phyloP scores from a whole-genome alignment of 1,140 invertebrate species.

The Lethocerus indicus region DNA sequence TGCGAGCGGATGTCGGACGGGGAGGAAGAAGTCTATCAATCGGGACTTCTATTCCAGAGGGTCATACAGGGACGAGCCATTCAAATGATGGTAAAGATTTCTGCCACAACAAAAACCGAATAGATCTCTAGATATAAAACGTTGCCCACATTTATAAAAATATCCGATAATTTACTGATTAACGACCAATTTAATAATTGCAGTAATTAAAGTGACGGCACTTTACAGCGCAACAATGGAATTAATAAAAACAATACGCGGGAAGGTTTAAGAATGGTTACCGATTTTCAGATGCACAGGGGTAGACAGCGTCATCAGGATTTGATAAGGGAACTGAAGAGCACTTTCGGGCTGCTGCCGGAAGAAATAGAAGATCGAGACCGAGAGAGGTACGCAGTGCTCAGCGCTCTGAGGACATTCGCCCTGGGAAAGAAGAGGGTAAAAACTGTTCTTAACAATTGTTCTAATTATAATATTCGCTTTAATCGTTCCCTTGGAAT shows the following conservation, averaged over 20 bases:
- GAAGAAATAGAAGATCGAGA: neutral
- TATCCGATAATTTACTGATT: no score
- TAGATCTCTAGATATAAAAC: no score
- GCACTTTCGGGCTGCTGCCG: neutral
- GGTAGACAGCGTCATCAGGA: neutral
- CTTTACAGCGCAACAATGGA: no score
- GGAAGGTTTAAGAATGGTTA: neutral
- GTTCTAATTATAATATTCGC: neutral
- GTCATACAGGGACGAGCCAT: neutral
- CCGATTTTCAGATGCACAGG: neutral
- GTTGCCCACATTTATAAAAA: no score
- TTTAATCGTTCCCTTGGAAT: neutral
- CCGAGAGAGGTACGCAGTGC: neutral
- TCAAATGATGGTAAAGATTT: neutral
- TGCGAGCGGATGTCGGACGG: neutral
- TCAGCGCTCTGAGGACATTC: neutral
- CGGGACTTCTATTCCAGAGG: neutral
- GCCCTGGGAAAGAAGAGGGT: neutral
- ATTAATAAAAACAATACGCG: no score
- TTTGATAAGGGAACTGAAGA: neutral
- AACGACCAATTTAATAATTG: no score
- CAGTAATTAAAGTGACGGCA: neutral
- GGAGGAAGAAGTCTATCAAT: neutral
- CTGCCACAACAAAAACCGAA: no score
- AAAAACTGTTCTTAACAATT: neutral